Base-by-base conservation (phyloP, 2,888 invertebrate species). In the Nematopogon swammerdamellus region DNA sequence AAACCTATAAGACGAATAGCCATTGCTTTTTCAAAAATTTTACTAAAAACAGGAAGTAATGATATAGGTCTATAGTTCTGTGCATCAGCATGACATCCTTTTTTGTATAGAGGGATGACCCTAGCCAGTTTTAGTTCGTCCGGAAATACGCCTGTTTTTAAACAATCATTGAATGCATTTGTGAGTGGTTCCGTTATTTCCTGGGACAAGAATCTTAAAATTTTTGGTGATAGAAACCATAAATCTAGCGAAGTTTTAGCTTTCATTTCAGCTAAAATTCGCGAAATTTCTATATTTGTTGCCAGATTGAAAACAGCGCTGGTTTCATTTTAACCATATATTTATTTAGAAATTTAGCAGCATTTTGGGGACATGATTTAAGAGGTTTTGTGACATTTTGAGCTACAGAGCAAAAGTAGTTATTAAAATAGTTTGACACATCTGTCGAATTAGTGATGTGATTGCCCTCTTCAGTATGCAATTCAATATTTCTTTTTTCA, bases 61-160 rank as follows among this genome's bases (percentile, higher is more conserved):
- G 50, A 50, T 45, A 54, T 42, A n/a, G 53, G 55, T 45, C 53
- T 49, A 46, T 54, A 54, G 45, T 54, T 54, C 20, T 19, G 25
- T 42, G 45, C 16, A 19, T 19, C 20, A 19, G 45, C 45, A 36
- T 18, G 44, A 48, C 51, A 50, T 18, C 52, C 51, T 19, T 52
- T 52, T 51, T 56, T 56, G 44, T 42, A 52, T 30, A 55, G 44
- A n/a, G 54, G 53, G 17, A 53, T 49, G 11, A 55, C 49, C 45
- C 49, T 53, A 18, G 54, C 50, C 11, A 45, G 30, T 49, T 55
- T 55, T 18, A 55, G 44, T 29, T 48, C 47, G 44, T 47, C 20
- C 18, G 54, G 53, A 50, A 51, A 55, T 8, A 44, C 46, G 30
- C 52, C 52, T 42, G 47, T 19, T 18, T n/a, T 11, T 1, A 52